These are phyloP conservation scores for Podarcis muralis DNA, from an alignment of 2,113 vertebrate genomes.

Conservation along the genomic window DNA sequence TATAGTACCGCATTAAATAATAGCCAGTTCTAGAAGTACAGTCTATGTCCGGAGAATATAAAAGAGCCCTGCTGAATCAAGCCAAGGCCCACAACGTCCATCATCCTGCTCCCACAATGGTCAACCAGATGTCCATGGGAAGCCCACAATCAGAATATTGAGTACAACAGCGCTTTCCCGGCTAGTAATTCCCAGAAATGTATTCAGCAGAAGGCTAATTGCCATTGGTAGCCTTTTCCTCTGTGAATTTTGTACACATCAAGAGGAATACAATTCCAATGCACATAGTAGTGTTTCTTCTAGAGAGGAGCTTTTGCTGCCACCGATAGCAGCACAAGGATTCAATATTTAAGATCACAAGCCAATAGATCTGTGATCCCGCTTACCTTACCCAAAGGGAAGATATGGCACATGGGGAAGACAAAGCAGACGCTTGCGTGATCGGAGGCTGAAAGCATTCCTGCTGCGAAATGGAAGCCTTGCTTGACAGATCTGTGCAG, in stretches of 20 bases:
- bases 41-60: not conserved
- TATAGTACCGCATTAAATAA: not conserved
- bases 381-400: slow-evolving; percentile 1
- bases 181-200: no score
- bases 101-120: no score
- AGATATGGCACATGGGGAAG: slow-evolving; percentile 4
- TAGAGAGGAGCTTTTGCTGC: not conserved
- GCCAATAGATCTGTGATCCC: slow-evolving; percentile 36
- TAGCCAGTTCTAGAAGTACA: not conserved
- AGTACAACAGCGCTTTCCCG: no score
- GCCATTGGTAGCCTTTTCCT: no score
- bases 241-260: no score
- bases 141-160: no score
- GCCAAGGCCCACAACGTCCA: no score
- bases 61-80: not conserved
- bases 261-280: not conserved
- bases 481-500: not conserved
- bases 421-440: not conserved
- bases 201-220: no score
- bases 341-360: slow-evolving; percentile 29
- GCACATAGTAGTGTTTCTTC: not conserved
- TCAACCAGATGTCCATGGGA: no score
- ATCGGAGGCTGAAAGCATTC: not conserved
- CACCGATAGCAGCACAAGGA: not conserved
- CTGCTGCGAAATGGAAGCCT: slow-evolving; percentile 32